These are phyloP conservation scores for Chaetorhynchus papuensis DNA, from an alignment of 2,113 vertebrate species.

Conservation along the genomic window DNA sequence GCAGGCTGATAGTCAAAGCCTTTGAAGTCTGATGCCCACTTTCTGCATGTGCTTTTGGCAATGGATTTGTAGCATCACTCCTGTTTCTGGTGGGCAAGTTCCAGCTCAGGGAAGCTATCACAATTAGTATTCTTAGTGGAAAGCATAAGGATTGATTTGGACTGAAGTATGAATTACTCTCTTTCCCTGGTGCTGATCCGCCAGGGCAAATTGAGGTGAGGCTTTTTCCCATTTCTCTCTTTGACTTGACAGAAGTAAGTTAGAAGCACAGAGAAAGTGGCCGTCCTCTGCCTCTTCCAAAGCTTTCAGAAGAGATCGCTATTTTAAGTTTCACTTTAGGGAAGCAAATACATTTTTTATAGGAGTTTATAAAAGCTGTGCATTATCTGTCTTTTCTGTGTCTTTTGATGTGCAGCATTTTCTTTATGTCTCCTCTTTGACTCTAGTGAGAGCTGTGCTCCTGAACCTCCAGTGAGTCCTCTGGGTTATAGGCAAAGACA, in stretches of 20 bases:
- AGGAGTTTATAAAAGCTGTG: not conserved
- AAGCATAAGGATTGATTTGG: constrained; percentile 2
- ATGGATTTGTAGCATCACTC: not conserved
- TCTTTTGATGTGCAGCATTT: not conserved
- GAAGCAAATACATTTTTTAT: constrained; percentile 2
- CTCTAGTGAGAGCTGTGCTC: not conserved
- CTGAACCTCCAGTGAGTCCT: not conserved
- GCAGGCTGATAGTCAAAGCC: not conserved
- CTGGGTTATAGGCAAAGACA: not conserved
- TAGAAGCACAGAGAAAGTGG: not conserved
- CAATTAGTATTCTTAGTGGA: not conserved
- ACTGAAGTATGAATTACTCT: not conserved
- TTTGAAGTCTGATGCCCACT: not conserved
- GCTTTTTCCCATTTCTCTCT: not conserved
- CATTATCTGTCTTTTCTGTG: not conserved
- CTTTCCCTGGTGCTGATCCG: not conserved
- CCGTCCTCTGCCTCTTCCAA: not conserved
- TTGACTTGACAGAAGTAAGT: not conserved
- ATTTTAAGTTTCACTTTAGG: not conserved
- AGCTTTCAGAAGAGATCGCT: not conserved
- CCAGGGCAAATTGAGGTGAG: not conserved
- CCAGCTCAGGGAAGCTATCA: not conserved
- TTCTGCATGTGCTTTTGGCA: not conserved
- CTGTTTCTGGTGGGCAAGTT: not conserved
- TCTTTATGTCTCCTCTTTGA: not conserved